Evolutionary conservation across 2,797 vertebrate species (phyloP), one percentile per base, ranked within the genome.

Genomic region (Decapterus maruadsi): DNA sequence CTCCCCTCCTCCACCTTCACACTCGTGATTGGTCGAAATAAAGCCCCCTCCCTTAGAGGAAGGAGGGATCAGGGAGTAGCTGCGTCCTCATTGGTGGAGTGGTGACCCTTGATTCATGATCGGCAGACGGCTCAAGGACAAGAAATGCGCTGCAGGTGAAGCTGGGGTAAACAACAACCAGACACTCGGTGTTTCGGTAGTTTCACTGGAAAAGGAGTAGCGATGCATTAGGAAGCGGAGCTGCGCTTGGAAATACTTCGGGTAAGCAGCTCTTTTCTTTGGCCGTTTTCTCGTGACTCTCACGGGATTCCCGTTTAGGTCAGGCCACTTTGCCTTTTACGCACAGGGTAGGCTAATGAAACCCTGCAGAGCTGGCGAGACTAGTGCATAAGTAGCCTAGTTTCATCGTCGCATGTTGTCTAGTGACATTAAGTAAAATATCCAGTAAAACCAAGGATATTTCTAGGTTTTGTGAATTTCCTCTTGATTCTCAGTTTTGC

Each of bases 231-330:
- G 68, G 40, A 67, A 5, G 38, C 34, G 16, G 20, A 48, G 57
- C 4, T 34, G n/a, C 4, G 0, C 20, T 20, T 20, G 57, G 58
- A 34, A 1, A 20, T 0, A 67, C 0, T n/a, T 17, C 40, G 36
- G 90, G 92, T 93, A 77, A 91, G 86, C 16, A 26, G n/a, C 12
- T 5, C 9, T n/a, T 26, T 26, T 4, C 2, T 64, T 65, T 64
- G 0, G 0, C 46, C 34, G 29, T 7, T 8, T 64, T 65, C 73
- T 36, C 67, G 68, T 81, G 81, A 84, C 72, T 42, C 40, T 81
- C 85, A 80, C 19, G 46, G 34, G 82, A 72, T 71, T 60, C 67
- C 0, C 51, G 40, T 56, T 73, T 38, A 13, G 31, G 31, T 34
- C 6, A 6, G 31, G 4, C 31, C 6, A 6, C 31, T 48, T 57